A percentile compares a stretch with the other conserved stretches of the same genome.
Evolutionary conservation across 2,797 vertebrate genomes (phyloP).

Genomic region (Micropoecilia bifurca): DNA sequence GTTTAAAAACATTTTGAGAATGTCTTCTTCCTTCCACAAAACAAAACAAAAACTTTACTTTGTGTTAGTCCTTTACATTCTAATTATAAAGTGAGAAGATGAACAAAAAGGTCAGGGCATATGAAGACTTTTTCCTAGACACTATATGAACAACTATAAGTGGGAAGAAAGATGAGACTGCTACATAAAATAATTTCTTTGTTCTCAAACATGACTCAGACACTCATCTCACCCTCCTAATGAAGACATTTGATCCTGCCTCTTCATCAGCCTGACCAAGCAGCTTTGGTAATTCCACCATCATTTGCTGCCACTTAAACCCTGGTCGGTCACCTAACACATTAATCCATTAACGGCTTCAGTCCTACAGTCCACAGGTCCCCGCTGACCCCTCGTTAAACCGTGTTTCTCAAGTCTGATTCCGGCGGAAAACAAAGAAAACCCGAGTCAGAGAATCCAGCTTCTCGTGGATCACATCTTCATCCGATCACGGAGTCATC

Average conservation of each 20-base stretch:
- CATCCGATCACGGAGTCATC: constrained; percentile 70
- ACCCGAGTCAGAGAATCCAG: constrained; percentile 60
- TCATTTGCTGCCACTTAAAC: constrained; percentile 7
- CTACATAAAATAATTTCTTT: not conserved
- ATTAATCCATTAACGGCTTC: constrained; percentile 28
- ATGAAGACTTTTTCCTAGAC: not conserved
- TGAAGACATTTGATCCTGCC: not conserved
- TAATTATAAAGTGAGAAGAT: not conserved
- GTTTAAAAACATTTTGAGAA: not conserved
- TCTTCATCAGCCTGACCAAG: not conserved
- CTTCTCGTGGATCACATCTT: constrained; percentile 71
- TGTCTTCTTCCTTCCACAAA: not conserved
- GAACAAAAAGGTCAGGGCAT: not conserved
- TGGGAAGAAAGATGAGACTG: not conserved
- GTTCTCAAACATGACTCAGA: not conserved
- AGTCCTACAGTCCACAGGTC: constrained; percentile 4
- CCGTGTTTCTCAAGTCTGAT: constrained; percentile 33
- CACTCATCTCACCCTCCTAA: not conserved
- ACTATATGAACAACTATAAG: not conserved
- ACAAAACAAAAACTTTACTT: not conserved
- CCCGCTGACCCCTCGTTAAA: constrained; percentile 32
- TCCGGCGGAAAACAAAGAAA: constrained; percentile 57
- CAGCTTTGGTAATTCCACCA: not conserved
- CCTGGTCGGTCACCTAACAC: not conserved
- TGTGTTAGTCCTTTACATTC: not conserved